Base-by-base conservation (phyloP, 2,113 vertebrate genomes). In the Odontesthes bonariensis region DNA sequence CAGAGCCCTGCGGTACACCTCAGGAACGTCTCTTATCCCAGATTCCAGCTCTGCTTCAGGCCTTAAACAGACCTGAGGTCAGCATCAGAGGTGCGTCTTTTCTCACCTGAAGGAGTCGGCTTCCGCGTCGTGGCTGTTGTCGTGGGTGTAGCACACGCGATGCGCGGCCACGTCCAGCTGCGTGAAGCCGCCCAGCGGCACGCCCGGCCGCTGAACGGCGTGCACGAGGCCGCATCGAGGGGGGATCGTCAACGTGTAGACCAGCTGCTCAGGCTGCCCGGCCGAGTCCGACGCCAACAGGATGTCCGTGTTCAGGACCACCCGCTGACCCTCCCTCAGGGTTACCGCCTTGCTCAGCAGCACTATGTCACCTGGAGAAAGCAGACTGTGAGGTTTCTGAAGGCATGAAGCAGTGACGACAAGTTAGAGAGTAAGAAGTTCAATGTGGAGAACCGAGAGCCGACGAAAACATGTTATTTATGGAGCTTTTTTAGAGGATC, bases 281-380 rank as follows among this genome's bases (percentile, higher is more conserved):
- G 93, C 93, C 33, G 93, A 93, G 95, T 99, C 98, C 81, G 94
- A 94, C 87, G 96, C 97, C 95, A 94, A 91, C 91, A 96, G 96
- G 94, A 96, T 86, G 95, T 98, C 95, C 82, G 98, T 97, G 91
- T 88, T 97, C 91, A 99, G 95, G 93, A 96, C 95, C 85, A 96
- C 94, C 85, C 96, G 95, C 94, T 97, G 94, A 76, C 97, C 97
- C 93, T 97, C 96, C 90, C 85, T 94, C 94, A 99, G 94, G 88
- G 85, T 94, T 93, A 97, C 95, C 65, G 95, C 92, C 91, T 93
- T 95, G 93, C 92, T 94, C 91, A 93, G 90, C 83, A 99, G 93
- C 89, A 94, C 91, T 81, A 98, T 93, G 90, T 96, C 94, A 92
- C 95, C 96, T 97, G 94, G 88, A 85, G 90, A 75, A 22, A 35